Percentiles rank a stretch among this genome's conserved stretches.
Evolutionary conservation across 2,888 invertebrate genomes (phyloP).

Genomic region (Lingula anatina): DNA sequence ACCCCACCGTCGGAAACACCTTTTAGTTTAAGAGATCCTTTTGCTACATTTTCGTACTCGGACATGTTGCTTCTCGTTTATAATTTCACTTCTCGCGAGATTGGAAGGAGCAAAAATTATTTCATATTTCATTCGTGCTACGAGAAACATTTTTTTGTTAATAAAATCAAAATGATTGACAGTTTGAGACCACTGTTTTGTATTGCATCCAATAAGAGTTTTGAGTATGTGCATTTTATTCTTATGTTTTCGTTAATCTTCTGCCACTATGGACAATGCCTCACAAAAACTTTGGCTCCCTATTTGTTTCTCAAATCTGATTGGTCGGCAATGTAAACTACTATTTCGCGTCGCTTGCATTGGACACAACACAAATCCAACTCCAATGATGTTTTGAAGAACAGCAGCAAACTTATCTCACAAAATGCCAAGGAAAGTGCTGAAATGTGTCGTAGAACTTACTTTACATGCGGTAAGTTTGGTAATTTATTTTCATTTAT

Average conservation of each 20-base stretch:
- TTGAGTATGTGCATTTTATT: too few relatives aligned
- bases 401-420: background rate
- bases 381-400: background rate
- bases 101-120: too few relatives aligned
- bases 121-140: too few relatives aligned
- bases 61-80: conserved; percentile 32
- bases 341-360: background rate
- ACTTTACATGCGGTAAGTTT: background rate
- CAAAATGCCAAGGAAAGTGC: background rate
- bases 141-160: too few relatives aligned
- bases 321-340: background rate
- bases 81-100: too few relatives aligned
- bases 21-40: conserved; percentile 74
- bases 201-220: too few relatives aligned
- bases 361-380: background rate
- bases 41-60: conserved; percentile 67
- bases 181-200: too few relatives aligned
- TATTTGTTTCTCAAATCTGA: too few relatives aligned
- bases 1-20: conserved; percentile 63
- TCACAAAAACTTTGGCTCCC: too few relatives aligned
- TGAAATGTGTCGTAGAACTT: background rate
- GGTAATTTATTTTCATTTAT: too few relatives aligned
- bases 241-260: background rate
- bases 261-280: too few relatives aligned
- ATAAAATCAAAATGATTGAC: too few relatives aligned